Evolutionary conservation across 2,113 vertebrate species (phyloP).

Genomic region (Coreoperca whiteheadi): DNA sequence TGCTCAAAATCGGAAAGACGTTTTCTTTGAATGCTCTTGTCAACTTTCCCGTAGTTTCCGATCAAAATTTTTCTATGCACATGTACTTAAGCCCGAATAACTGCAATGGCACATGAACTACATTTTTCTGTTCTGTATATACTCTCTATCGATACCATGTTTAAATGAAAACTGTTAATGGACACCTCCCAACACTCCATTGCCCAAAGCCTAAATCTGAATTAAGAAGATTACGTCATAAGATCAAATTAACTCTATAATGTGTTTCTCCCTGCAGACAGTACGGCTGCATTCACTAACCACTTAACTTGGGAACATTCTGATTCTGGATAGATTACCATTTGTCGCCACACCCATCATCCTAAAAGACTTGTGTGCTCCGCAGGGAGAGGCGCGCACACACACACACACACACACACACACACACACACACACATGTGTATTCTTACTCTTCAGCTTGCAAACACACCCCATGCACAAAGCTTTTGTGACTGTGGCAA

Average conservation of each 20-base stretch:
- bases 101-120: not conserved
- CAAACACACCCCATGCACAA: slow-evolving; percentile 56
- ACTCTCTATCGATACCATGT: not conserved
- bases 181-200: not conserved
- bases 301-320: slow-evolving; percentile 15
- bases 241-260: not conserved
- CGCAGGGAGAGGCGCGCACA: slow-evolving; percentile 11
- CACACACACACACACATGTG: not conserved
- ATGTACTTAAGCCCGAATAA: not conserved
- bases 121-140: not conserved
- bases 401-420: not conserved
- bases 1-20: not conserved
- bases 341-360: slow-evolving; percentile 39
- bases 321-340: slow-evolving; percentile 6
- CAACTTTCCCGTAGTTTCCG: not conserved
- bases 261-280: not conserved
- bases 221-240: not conserved
- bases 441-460: slow-evolving; percentile 27
- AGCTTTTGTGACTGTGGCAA: slow-evolving; percentile 52
- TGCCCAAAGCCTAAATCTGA: not conserved
- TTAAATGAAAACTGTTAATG: not conserved
- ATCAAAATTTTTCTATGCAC: not conserved
- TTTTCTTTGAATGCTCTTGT: not conserved
- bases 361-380: not conserved
- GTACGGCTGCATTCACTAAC: slow-evolving; percentile 5